phyloP scores from a whole-genome alignment of 2,888 invertebrate species.

The Phragmatobia fuliginosa region DNA sequence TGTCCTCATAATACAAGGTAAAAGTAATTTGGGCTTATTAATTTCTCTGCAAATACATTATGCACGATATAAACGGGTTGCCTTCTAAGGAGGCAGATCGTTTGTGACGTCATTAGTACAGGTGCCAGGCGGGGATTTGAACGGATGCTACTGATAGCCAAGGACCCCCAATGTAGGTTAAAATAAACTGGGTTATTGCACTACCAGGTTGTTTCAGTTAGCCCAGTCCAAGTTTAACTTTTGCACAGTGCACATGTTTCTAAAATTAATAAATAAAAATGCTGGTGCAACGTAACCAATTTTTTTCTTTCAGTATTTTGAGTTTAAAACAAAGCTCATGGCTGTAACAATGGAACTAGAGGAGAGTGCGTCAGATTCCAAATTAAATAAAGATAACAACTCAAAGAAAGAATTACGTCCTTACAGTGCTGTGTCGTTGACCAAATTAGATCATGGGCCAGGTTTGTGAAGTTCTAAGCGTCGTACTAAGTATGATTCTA shows the following conservation, averaged over 20 bases:
- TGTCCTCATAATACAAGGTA: constrained; percentile 72
- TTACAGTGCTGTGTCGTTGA: constrained; percentile 76
- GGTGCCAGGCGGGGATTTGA: constrained; percentile 82
- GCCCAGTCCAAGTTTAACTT: constrained; percentile 67
- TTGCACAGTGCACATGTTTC: constrained; percentile 64
- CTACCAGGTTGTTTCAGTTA: constrained; percentile 72
- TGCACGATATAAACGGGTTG: constrained; percentile 54
- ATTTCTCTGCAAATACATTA: constrained; percentile 76
- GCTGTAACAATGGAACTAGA: constrained; percentile 83
- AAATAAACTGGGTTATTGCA: constrained; percentile 86
- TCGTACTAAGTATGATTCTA: neutral
- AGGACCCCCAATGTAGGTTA: constrained; percentile 83
- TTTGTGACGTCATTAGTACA: constrained; percentile 77
- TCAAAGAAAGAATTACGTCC: constrained; percentile 78
- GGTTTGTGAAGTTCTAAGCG: constrained; percentile 57
- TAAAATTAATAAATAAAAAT: constrained; percentile 54
- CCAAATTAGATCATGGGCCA: constrained; percentile 80
- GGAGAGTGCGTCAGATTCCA: constrained; percentile 82
- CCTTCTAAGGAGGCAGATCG: constrained; percentile 66
- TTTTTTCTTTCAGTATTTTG: constrained; percentile 67
- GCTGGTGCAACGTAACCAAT: constrained; percentile 41
- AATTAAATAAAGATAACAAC: constrained; percentile 79
- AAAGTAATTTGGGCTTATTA: constrained; percentile 77
- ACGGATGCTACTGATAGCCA: constrained; percentile 77
- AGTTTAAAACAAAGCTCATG: constrained; percentile 66